Base-by-base conservation (phyloP, 2,888 invertebrate species). In the Drosophila putrida region DNA sequence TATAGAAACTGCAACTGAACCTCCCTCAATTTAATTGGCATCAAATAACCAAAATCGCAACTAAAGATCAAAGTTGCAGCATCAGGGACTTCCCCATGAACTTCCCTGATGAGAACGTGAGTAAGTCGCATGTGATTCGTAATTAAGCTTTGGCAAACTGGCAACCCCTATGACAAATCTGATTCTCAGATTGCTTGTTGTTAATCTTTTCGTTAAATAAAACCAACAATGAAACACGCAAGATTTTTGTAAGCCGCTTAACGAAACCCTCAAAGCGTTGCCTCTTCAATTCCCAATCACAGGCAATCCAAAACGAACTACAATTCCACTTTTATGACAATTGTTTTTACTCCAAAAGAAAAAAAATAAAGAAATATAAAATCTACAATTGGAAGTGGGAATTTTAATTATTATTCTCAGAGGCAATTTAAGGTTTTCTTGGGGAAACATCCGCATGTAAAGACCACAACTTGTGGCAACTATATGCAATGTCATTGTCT, bases 201-300 rank as follows among this genome's bases (percentile, higher is more conserved):
- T 72, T 83, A 88, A 83, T 83, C 82, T 87, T 57, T 72, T 75
- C 51, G 82, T 87, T 89, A 83, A 83, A 83, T 78, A 58, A 51
- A 82, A 74, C 78, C 81, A 83, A 71, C 64, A 69, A 51, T 58
- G 88, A 83, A 89, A 83, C 87, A 89, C 88, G 87, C 81, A 83
- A 88, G 78, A 83, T 87, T 83, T 68, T 47, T 64, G 67, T 83
- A 83, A 83, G 71, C 82, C 62, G 87, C 87, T 83, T 83, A 89
- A 15, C 57, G 31, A 65, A 72, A 47, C 65, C 60, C 70, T 31
- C 31, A 39, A 20, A 50, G 13, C 53, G 36, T 59, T 13, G 35
- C n/a, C 46, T 35, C 51, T 53, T 60, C 75, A 60, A 43, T 58
- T 35, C 20, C 35, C 64, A 67, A 57, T 67, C 55, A 27, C 36